These are phyloP conservation scores for Ara ararauna DNA, from an alignment of 2,797 vertebrate genomes.

Conservation along the genomic window DNA sequence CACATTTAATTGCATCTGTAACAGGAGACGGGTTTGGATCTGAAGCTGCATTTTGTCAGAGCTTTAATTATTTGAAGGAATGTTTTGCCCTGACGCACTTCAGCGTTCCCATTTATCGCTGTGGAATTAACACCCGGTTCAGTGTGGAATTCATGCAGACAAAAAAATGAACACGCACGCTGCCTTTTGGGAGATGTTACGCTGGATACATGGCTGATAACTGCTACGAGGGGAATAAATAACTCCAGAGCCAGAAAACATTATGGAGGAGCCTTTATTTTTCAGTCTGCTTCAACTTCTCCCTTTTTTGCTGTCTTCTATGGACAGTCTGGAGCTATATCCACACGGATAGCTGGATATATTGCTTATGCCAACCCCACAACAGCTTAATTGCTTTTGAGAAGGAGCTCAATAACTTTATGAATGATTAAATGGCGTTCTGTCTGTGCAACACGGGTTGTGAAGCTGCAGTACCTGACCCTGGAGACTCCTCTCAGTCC, in stretches of 20 bases:
- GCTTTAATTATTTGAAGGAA: not conserved
- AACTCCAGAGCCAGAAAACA: not conserved
- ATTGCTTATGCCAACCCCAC: not conserved
- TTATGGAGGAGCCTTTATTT: not conserved
- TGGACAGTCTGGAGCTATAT: not conserved
- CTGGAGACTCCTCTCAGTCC: not conserved
- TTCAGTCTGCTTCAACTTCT: not conserved
- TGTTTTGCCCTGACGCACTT: not conserved
- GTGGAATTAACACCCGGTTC: not conserved
- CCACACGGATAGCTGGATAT: not conserved
- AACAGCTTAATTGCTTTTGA: not conserved
- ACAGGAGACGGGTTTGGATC: not conserved
- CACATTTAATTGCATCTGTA: not conserved
- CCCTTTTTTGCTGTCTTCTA: not conserved
- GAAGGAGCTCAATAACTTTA: not conserved
- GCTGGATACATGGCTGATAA: not conserved
- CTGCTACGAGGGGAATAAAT: not conserved
- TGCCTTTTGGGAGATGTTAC: conserved; percentile 27
- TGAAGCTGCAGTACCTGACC: not conserved
- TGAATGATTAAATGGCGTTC: not conserved
- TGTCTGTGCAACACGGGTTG: accelerated
- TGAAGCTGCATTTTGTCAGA: not conserved
- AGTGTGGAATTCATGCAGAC: not conserved
- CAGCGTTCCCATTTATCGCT: not conserved
- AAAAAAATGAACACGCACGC: not conserved